phyloP scores from a whole-genome alignment of 2,113 vertebrate species.

The Tachycineta bicolor region DNA sequence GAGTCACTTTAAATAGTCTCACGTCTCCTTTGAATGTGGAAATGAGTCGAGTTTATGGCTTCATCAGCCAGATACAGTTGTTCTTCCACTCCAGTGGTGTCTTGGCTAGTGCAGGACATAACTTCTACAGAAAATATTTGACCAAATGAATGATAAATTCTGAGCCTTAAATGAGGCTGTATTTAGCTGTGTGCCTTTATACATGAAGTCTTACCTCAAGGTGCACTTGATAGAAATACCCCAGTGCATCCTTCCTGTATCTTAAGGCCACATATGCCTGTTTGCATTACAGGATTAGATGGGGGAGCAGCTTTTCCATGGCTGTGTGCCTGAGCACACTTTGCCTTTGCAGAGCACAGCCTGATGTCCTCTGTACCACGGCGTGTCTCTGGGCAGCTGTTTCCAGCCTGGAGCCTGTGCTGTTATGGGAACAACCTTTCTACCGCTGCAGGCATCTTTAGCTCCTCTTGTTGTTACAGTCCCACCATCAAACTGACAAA shows the following conservation, averaged over 20 bases:
- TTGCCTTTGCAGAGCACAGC: not conserved
- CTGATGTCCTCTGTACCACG: not conserved
- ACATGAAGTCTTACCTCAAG: rapidly evolving
- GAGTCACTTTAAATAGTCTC: not conserved
- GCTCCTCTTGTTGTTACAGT: not conserved
- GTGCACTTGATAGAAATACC: not conserved
- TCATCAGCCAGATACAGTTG: not conserved
- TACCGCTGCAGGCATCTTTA: not conserved
- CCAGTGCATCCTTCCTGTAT: not conserved
- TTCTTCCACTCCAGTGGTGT: not conserved
- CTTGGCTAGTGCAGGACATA: not conserved
- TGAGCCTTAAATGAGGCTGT: not conserved
- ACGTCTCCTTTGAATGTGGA: not conserved
- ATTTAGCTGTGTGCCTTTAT: not conserved
- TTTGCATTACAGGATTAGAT: not conserved
- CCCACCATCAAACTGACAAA: not conserved
- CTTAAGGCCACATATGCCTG: not conserved
- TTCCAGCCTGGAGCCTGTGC: not conserved
- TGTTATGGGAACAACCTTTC: not conserved
- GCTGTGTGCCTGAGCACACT: not conserved
- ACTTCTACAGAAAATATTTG: not conserved
- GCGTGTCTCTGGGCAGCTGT: not conserved
- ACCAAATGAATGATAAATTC: not conserved
- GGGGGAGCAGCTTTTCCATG: not conserved
- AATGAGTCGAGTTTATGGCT: not conserved